Percentiles rank a stretch among this genome's conserved stretches.
phyloP scores from a whole-genome alignment of 2,113 vertebrate genomes.

The Neogale vison region DNA sequence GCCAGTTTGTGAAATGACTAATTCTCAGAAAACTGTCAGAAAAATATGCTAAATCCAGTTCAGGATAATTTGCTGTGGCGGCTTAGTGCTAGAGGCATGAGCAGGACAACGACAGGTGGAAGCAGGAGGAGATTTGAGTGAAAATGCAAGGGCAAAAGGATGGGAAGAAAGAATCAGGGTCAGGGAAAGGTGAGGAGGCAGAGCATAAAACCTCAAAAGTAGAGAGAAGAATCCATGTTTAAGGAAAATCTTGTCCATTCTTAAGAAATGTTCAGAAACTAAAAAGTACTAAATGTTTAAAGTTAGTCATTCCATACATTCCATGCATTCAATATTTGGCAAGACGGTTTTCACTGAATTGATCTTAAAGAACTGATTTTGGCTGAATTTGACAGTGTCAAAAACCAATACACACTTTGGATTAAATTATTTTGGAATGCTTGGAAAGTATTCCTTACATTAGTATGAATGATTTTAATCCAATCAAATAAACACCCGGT shows the following conservation, averaged over 20 bases:
- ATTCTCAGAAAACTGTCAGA: background rate
- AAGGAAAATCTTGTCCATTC: background rate
- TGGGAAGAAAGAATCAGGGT: background rate
- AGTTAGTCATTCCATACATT: background rate
- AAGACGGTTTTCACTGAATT: background rate
- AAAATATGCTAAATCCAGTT: background rate
- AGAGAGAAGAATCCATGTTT: background rate
- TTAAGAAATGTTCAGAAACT: background rate
- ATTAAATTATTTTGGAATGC: background rate
- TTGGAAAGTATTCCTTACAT: background rate
- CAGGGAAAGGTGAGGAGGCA: background rate
- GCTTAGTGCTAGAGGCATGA: background rate
- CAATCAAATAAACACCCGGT: background rate
- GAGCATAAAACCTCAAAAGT: background rate
- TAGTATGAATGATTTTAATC: background rate
- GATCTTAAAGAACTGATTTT: background rate
- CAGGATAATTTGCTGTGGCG: background rate
- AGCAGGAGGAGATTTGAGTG: background rate
- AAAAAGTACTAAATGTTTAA: background rate
- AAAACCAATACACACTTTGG: background rate
- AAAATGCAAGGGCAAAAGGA: background rate
- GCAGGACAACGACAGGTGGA: background rate
- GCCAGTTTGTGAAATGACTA: constrained; percentile 6
- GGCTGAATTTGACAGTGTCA: background rate
- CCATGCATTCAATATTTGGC: background rate